phyloP scores from a whole-genome alignment of 2,797 vertebrate genomes.

The Fistularia tabacaria region DNA sequence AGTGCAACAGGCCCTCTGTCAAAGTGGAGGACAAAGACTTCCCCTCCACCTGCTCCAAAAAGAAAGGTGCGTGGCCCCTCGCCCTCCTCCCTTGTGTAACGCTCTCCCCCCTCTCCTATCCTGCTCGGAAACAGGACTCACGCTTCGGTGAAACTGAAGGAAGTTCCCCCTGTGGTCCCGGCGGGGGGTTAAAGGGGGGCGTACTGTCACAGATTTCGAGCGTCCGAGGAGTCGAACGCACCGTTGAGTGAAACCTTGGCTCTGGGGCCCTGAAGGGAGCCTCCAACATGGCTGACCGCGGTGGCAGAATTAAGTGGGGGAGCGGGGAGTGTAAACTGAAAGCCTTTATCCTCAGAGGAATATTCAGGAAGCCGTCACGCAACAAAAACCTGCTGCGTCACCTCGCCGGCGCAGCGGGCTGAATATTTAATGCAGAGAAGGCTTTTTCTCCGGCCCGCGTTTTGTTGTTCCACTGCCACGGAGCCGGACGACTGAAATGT shows the following conservation, averaged over 20 bases:
- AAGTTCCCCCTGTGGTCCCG: neutral
- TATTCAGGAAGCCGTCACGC: conserved; percentile 14
- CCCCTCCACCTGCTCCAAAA: conserved; percentile 96
- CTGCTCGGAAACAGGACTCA: conserved; percentile 45
- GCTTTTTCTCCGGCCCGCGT: conserved; percentile 1
- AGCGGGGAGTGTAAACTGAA: conserved; percentile 10
- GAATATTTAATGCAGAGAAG: conserved; percentile 30
- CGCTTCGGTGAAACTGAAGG: conserved; percentile 26
- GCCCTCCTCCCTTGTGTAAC: neutral
- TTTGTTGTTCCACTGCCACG: no score
- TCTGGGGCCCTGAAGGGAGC: no score
- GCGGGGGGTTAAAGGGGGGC: no score
- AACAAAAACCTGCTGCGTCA: conserved; percentile 2
- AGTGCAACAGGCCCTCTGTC: conserved; percentile 94
- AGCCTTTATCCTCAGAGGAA: conserved; percentile 14
- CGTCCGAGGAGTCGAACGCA: no score
- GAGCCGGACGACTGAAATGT: no score
- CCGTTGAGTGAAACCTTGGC: no score
- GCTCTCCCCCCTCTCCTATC: conserved; percentile 14
- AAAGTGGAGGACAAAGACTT: conserved; percentile 99
- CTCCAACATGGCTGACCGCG: no score
- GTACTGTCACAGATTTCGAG: no score
- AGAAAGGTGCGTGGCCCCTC: conserved; percentile 83
- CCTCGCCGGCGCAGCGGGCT: conserved; percentile 8
- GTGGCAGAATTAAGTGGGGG: no score